phyloP scores from a whole-genome alignment of 2,888 invertebrate genomes.

The Eristalinus aeneus region DNA sequence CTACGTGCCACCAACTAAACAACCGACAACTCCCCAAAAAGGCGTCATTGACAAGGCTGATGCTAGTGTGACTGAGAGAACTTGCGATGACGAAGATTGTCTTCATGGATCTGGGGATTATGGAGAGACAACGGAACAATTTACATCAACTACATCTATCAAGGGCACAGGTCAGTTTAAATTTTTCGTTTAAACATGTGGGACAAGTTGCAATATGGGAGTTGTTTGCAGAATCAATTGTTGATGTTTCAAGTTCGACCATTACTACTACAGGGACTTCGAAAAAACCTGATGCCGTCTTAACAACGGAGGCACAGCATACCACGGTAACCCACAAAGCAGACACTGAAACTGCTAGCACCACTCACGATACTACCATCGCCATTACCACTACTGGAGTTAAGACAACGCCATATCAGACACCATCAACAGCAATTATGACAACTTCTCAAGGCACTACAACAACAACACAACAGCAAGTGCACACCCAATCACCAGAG shows the following conservation, averaged over 20 bases:
- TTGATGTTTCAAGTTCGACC: conserved; percentile 72
- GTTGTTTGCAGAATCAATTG: conserved; percentile 60
- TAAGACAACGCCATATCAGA: conserved; percentile 60
- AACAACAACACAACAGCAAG: conserved; percentile 76
- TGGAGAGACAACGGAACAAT: conserved; percentile 86
- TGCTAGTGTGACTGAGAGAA: conserved; percentile 79
- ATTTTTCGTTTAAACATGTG: not conserved
- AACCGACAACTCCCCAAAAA: conserved; percentile 83
- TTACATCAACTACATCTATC: conserved; percentile 82
- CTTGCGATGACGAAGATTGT: conserved; percentile 94
- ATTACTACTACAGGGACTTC: conserved; percentile 68
- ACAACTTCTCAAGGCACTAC: conserved; percentile 73
- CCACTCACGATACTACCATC: conserved; percentile 74
- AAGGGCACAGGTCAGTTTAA: conserved; percentile 81
- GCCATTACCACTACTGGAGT: conserved; percentile 73
- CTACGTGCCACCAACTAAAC: conserved; percentile 90
- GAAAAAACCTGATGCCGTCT: conserved; percentile 78
- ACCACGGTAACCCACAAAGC: conserved; percentile 76
- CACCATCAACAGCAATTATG: conserved; percentile 69
- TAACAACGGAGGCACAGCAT: conserved; percentile 82
- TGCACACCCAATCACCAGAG: conserved; percentile 77
- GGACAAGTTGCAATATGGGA: not conserved
- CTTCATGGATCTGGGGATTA: conserved; percentile 89
- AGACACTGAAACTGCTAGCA: conserved; percentile 72
- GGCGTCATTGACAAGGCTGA: conserved; percentile 73